Evolutionary conservation across 1,140 invertebrate genomes (phyloP), one percentile per base, ranked within the genome.

Genomic region (Phthorimaea operculella): DNA sequence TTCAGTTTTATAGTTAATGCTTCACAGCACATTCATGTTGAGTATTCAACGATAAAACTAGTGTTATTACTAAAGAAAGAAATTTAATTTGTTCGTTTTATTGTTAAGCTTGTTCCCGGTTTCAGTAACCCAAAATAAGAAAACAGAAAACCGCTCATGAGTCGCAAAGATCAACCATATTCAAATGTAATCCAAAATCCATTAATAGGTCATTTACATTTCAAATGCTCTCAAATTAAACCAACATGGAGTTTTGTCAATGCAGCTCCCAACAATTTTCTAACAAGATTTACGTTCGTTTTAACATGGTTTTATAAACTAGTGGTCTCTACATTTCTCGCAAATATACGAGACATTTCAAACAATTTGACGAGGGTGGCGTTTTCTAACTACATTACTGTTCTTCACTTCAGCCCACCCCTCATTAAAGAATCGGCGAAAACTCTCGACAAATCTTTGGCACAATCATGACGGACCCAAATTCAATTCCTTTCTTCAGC

Each of bases 401-500:
- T 36, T 28, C 15, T 50, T 55, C 45, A 45, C 18, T 34, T 39
- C 14, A 10, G 9, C 18, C 15, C 9, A 18, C 14, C 42, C 8
- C 14, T 45, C 14, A 45, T 45, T 45, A 10, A 34, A 34, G 6
- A 7, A 34, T 34, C 33, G 33, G 36, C 36, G 21, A 28, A 39
- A 39, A n/a, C 36, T 39, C 36, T 12, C 36, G 36, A 10, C 2
- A 10, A 10, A 1, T 39, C 3, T 28, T 28, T 28, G 21, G 21
- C 21, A 28, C 21, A 28, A 39, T 39, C 36, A 39, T 9, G 36
- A 39, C 36, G 2, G 10, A 39, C 21, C 21, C 17, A 21, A 50
- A 50, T 66, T 58, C 57, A 44, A 66, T 69, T 69, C 64, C 67
- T 66, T 64, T 45, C 64, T 63, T 62, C 59, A 64, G 59, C 56